phyloP scores from a whole-genome alignment of 2,797 vertebrate genomes.

The Eurystomus glaucurus region DNA sequence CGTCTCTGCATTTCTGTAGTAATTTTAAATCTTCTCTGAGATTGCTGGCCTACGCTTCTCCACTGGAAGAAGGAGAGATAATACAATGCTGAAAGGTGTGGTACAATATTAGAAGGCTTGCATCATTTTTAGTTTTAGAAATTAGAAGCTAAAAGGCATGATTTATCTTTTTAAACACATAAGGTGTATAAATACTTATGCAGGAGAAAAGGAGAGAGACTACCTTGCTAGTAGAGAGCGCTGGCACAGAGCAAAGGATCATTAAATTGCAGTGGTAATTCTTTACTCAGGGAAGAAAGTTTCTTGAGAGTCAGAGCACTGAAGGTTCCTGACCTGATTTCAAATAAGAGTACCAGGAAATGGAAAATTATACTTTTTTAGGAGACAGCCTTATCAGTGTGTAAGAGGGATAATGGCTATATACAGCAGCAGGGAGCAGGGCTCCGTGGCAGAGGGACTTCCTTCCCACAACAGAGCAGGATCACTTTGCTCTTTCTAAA shows the following conservation, averaged over 20 bases:
- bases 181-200: neutral
- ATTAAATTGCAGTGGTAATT: neutral
- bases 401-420: neutral
- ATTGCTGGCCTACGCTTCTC: neutral
- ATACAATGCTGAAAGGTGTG: neutral
- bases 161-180: neutral
- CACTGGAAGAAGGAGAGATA: neutral
- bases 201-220: neutral
- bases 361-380: neutral
- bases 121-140: neutral
- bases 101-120: neutral
- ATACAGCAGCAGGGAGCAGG: neutral
- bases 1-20: neutral
- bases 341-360: neutral
- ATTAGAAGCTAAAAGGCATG: neutral
- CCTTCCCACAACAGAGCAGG: neutral
- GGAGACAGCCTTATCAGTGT: neutral
- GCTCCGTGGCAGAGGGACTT: neutral
- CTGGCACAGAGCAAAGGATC: neutral
- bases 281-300: neutral
- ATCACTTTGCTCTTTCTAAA: neutral
- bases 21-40: neutral
- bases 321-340: neutral
- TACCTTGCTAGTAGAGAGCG: neutral
- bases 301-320: neutral